Evolutionary conservation across 1,140 invertebrate genomes (phyloP).

Genomic region (Calliopsis andreniformis): DNA sequence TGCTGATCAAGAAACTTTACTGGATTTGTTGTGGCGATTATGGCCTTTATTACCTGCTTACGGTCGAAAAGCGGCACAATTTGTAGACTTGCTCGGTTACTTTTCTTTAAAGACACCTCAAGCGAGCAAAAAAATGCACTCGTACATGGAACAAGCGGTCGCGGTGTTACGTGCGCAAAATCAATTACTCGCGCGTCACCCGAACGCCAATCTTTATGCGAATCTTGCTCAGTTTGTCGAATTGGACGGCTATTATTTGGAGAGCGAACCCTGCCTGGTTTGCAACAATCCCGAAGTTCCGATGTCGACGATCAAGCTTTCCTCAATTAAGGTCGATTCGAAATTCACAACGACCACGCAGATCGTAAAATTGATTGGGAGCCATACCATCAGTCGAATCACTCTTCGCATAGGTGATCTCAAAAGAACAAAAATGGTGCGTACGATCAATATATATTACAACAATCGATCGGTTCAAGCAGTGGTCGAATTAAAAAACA

Average conservation of each 20-base stretch:
- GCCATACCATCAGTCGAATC: constrained; percentile 97
- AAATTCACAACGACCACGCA: constrained; percentile 99
- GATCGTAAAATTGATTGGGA: constrained; percentile 97
- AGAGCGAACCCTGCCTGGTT: constrained; percentile 97
- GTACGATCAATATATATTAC: constrained; percentile 97
- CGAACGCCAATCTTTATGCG: constrained; percentile 96
- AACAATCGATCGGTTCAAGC: constrained; percentile 97
- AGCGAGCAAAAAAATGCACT: constrained; percentile 84
- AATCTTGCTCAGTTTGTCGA: constrained; percentile 95
- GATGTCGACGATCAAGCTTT: constrained; percentile 95
- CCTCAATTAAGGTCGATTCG: constrained; percentile 96
- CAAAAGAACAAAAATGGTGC: constrained; percentile 98
- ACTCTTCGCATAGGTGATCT: constrained; percentile 96
- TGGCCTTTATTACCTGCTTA: constrained; percentile 96
- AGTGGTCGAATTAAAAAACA: constrained; percentile 98
- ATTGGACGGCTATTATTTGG: constrained; percentile 97
- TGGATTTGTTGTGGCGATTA: constrained; percentile 93
- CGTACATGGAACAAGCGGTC: constrained; percentile 93
- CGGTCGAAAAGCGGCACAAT: constrained; percentile 96
- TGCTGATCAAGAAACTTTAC: constrained; percentile 88
- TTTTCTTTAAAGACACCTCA: constrained; percentile 91
- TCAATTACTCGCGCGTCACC: constrained; percentile 92
- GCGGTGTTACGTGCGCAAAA: constrained; percentile 93
- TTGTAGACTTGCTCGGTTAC: constrained; percentile 97
- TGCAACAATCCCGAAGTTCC: constrained; percentile 98